Conservation (phyloP, 1,140 invertebrate species). For the Semibalanus balanoides region DNA sequence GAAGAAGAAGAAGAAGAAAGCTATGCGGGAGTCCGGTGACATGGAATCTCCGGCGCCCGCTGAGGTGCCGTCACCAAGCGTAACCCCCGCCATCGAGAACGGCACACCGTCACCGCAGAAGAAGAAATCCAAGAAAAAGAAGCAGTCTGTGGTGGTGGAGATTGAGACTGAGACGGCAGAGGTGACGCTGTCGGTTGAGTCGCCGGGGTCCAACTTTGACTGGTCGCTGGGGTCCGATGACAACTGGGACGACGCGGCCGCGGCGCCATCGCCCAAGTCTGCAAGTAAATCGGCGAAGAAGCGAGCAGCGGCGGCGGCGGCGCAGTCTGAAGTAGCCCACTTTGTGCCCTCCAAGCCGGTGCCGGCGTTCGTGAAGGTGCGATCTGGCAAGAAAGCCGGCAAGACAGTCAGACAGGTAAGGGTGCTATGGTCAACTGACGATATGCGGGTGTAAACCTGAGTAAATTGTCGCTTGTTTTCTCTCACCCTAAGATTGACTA, state of each 20-base stretch:
- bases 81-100: background rate
- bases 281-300: background rate
- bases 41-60: too few relatives aligned
- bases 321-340: background rate
- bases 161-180: too few relatives aligned
- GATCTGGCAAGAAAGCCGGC: background rate
- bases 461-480: too few relatives aligned
- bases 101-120: background rate
- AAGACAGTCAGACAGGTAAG: background rate
- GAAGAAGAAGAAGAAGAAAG: too few relatives aligned
- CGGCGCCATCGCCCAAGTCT: too few relatives aligned
- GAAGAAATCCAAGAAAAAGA: background rate
- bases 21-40: too few relatives aligned
- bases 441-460: too few relatives aligned
- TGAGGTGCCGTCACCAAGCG: too few relatives aligned
- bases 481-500: too few relatives aligned
- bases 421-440: too few relatives aligned
- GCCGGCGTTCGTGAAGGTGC: background rate
- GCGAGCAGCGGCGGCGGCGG: too few relatives aligned
- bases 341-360: background rate
- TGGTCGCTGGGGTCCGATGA: background rate
- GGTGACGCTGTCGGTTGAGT: background rate
- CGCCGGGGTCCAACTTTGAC: background rate
- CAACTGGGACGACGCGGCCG: background rate
- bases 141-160: too few relatives aligned